Evolutionary conservation across 2,113 vertebrate species (phyloP).

Genomic region (Gobio gobio): DNA sequence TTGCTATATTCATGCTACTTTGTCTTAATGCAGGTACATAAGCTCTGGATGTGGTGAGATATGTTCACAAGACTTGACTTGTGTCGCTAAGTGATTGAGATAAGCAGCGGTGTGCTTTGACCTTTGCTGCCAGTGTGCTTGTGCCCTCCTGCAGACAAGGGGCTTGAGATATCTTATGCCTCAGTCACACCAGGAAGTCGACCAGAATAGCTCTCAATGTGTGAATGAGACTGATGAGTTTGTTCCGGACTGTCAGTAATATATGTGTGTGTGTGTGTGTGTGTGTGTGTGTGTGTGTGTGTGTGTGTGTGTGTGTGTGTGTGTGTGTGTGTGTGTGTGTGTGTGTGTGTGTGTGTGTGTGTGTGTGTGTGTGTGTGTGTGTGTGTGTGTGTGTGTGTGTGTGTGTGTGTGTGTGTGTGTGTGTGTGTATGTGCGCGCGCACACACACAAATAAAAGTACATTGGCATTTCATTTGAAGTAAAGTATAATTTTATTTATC

Average conservation of each 20-base stretch:
- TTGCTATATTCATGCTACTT: not conserved
- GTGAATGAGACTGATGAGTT: conserved; percentile 43
- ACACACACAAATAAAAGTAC: too few species aligned
- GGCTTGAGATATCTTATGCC: conserved; percentile 44
- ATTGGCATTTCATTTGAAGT: not conserved
- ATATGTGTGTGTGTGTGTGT: conserved; percentile 27
- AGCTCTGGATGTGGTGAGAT: not conserved
- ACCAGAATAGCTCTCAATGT: conserved; percentile 41
- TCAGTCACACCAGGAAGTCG: conserved; percentile 43
- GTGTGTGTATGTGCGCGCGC: too few species aligned
- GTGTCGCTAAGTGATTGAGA: conserved; percentile 6
- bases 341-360: too few species aligned
- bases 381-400: conserved; percentile 16
- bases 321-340: not conserved
- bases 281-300: not conserved
- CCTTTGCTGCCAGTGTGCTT: conserved; percentile 35
- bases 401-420: not conserved
- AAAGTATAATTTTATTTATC: not conserved
- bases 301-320: not conserved
- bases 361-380: too few species aligned
- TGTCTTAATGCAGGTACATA: not conserved
- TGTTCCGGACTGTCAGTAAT: conserved; percentile 17
- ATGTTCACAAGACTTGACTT: conserved; percentile 12
- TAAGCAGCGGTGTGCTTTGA: conserved; percentile 21
- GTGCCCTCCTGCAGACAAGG: conserved; percentile 31